Evolutionary conservation across 2,113 vertebrate species (phyloP).

Genomic region (Chloropsis cyanopogon): DNA sequence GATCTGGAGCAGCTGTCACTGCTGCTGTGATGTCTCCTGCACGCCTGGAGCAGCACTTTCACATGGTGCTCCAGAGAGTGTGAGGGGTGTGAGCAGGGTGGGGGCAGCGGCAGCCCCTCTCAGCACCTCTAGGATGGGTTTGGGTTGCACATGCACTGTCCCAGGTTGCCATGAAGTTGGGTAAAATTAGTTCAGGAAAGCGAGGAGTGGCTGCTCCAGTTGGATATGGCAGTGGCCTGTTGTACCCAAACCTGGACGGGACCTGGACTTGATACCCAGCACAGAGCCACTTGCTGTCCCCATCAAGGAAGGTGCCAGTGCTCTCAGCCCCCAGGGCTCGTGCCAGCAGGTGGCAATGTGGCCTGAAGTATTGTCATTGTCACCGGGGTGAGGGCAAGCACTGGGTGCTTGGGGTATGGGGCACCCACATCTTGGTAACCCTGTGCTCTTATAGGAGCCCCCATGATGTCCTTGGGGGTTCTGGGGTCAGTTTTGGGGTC

Average conservation of each 20-base stretch:
- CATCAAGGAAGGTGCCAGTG: not conserved
- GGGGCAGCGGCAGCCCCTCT: not conserved
- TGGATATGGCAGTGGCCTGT: not conserved
- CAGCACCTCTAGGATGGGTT: not conserved
- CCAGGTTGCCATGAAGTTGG: not conserved
- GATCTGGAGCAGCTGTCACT: no score
- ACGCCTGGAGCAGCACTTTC: not conserved
- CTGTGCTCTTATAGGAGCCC: not conserved
- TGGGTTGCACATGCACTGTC: not conserved
- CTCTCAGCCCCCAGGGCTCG: not conserved
- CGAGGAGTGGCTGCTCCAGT: not conserved
- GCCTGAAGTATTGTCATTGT: not conserved
- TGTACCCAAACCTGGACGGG: not conserved
- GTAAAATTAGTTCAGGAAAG: not conserved
- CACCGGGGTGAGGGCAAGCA: not conserved
- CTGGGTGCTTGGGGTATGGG: not conserved
- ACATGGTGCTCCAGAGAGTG: not conserved
- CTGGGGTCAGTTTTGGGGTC: not conserved
- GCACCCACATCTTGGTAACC: not conserved
- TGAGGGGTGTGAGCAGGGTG: not conserved
- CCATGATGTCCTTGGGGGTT: rapidly evolving
- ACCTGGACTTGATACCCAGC: no score
- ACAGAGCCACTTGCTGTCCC: not conserved
- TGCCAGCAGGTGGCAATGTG: slow-evolving; percentile 48
- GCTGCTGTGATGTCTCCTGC: not conserved